Conservation (phyloP, 2,113 vertebrate species). For the Ceyx margarethae region DNA sequence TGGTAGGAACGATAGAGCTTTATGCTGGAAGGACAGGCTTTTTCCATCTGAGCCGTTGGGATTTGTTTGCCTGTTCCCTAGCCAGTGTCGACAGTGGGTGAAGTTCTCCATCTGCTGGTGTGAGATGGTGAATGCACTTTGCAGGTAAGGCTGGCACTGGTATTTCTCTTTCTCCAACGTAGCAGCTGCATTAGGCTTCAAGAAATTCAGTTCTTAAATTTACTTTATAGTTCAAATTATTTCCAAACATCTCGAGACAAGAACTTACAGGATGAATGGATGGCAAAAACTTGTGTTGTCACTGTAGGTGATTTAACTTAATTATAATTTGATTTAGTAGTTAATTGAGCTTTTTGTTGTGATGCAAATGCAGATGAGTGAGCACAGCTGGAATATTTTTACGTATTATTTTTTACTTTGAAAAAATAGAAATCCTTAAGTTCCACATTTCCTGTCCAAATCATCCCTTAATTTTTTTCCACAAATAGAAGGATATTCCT, state of each 20-base stretch:
- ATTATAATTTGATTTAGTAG: background rate
- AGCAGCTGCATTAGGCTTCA: background rate
- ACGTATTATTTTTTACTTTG: background rate
- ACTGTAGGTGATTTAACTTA: background rate
- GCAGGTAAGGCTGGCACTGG: background rate
- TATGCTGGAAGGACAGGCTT: background rate
- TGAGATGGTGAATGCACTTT: background rate
- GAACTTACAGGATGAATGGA: background rate
- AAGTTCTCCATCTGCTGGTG: conserved; percentile 58
- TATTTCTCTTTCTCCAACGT: background rate
- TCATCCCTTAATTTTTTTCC: background rate
- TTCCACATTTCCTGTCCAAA: background rate
- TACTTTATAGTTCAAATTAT: background rate
- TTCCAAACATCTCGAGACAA: background rate
- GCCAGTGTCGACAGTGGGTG: background rate
- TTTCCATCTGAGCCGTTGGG: accelerated
- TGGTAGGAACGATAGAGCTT: background rate
- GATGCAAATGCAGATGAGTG: background rate
- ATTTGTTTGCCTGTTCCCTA: background rate
- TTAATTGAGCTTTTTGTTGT: background rate
- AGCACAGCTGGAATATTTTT: background rate
- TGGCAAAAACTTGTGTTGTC: background rate
- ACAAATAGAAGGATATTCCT: background rate
- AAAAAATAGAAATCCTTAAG: background rate
- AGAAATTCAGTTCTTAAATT: background rate